Evolutionary conservation across 2,888 invertebrate species (phyloP).

Genomic region (Dicranocentrus wangi): DNA sequence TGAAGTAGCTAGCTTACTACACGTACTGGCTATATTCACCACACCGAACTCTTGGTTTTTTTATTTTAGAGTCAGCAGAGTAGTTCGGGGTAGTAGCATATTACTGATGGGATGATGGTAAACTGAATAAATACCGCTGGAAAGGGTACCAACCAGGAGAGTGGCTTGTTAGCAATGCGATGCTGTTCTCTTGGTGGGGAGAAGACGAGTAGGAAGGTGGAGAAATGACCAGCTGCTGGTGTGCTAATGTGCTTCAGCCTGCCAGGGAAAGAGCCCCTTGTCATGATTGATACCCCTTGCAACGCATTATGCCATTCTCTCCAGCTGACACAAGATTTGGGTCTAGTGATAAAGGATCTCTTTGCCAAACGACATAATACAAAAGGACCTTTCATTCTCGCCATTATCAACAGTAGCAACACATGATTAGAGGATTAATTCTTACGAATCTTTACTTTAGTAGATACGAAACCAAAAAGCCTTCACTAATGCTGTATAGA

Average conservation of each 20-base stretch:
- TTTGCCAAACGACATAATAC: constrained; percentile 48
- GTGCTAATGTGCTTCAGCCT: constrained; percentile 58
- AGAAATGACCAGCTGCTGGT: constrained; percentile 49
- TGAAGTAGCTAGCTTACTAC: no score
- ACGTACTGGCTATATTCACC: no score
- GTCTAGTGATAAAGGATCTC: constrained; percentile 52
- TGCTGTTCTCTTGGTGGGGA: constrained; percentile 13
- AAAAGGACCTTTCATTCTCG: constrained; percentile 17
- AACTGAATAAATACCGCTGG: no score
- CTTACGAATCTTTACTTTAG: not conserved
- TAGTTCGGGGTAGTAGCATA: no score
- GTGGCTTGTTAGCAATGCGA: no score
- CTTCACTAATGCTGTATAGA: no score
- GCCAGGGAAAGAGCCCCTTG: constrained; percentile 53
- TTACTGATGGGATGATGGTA: no score
- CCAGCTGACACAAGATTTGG: constrained; percentile 54
- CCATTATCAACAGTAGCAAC: constrained; percentile 1
- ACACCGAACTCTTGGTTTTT: no score
- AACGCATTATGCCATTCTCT: constrained; percentile 44
- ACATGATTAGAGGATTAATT: constrained; percentile 12
- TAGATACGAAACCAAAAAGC: no score
- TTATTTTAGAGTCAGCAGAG: no score
- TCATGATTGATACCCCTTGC: constrained; percentile 53
- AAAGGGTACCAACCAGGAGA: constrained; percentile 1
- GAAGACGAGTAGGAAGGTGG: constrained; percentile 40